Conservation (phyloP, 2,113 vertebrate genomes). For the Notarius lentiginosus region DNA sequence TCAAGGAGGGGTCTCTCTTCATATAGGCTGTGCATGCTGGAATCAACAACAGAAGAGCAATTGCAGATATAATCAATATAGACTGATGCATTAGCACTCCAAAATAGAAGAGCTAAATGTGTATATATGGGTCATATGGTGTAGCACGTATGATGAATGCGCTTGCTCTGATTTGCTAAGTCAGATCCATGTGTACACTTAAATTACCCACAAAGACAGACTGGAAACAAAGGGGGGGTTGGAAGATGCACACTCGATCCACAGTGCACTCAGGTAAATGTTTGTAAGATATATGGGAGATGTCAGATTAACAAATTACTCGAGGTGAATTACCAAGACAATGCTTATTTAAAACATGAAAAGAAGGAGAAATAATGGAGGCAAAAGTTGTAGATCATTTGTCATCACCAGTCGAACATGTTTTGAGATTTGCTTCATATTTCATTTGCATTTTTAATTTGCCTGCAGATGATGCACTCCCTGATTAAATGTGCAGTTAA, state of each 20-base stretch:
- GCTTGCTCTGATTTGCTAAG: background rate
- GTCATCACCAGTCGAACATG: slow-evolving; percentile 49
- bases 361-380: slow-evolving; percentile 25
- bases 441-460: slow-evolving; percentile 63
- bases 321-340: slow-evolving; percentile 47
- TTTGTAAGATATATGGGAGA: slow-evolving; percentile 43
- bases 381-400: slow-evolving; percentile 51
- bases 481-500: slow-evolving; percentile 60
- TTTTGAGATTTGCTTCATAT: slow-evolving; percentile 52
- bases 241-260: background rate
- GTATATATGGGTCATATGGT: background rate
- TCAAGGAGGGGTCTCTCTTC: background rate
- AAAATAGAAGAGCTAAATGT: slow-evolving; percentile 13
- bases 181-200: background rate
- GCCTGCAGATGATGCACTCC: slow-evolving; percentile 54
- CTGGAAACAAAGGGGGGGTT: background rate
- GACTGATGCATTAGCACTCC: background rate
- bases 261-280: slow-evolving; percentile 16
- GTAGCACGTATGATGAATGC: slow-evolving; percentile 10
- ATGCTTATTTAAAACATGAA: slow-evolving; percentile 36
- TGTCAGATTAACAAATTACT: slow-evolving; percentile 45
- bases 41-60: background rate
- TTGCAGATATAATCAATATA: slow-evolving; percentile 4
- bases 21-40: background rate
- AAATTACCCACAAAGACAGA: background rate